Evolutionary conservation across 2,113 vertebrate genomes (phyloP).

Genomic region (Lagenorhynchus albirostris): DNA sequence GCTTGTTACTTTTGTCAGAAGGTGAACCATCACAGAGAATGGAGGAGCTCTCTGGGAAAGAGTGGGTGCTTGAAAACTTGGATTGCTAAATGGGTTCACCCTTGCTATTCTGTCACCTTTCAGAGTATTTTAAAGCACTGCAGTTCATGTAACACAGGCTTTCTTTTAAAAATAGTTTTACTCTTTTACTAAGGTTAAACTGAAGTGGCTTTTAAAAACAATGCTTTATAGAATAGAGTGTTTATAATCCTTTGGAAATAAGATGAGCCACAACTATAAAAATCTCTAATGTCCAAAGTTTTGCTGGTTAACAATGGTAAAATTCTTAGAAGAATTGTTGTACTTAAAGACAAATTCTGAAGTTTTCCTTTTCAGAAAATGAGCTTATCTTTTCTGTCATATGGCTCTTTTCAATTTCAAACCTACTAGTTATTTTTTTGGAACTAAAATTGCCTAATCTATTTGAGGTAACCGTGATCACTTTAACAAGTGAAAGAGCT

Average conservation of each 20-base stretch:
- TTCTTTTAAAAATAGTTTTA: not conserved
- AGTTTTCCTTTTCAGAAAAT: not conserved
- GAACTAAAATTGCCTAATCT: not conserved
- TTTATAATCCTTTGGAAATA: not conserved
- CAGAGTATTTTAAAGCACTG: not conserved
- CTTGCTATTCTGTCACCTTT: not conserved
- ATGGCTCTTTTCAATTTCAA: not conserved
- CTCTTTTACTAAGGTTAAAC: not conserved
- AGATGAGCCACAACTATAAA: not conserved
- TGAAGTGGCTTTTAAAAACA: not conserved
- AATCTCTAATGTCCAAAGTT: not conserved
- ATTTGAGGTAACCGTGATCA: not conserved
- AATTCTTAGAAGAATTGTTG: not conserved
- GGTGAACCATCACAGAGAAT: fast-evolving
- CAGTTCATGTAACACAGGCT: not conserved
- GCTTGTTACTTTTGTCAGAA: not conserved
- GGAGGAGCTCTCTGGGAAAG: not conserved
- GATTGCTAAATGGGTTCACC: not conserved
- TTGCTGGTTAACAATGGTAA: not conserved
- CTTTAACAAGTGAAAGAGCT: not conserved
- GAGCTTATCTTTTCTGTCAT: not conserved
- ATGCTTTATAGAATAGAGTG: not conserved
- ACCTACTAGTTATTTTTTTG: not conserved
- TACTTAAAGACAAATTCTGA: not conserved
- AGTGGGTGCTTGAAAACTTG: not conserved